A percentile compares a stretch with the other conserved stretches of the same genome.
Evolutionary conservation across 1,140 invertebrate genomes (phyloP).

Genomic region (Andricus grossulariae): DNA sequence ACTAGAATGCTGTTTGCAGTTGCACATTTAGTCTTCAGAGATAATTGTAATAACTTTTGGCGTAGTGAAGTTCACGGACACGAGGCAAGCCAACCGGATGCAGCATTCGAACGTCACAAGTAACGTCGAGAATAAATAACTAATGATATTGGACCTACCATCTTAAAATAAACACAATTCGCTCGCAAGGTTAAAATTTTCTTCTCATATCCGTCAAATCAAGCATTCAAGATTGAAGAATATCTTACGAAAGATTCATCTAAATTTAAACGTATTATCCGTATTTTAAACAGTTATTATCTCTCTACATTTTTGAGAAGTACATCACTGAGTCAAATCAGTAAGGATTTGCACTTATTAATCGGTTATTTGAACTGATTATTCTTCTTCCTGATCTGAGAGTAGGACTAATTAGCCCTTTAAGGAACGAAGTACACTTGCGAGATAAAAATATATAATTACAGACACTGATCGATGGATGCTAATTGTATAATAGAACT

Average conservation of each 20-base stretch:
- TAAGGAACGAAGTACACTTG: too few relatives aligned
- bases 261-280: too few relatives aligned
- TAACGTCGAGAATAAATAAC: conserved; percentile 22
- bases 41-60: conserved; percentile 24
- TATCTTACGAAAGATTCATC: background rate
- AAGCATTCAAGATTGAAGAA: background rate
- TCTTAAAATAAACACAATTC: background rate
- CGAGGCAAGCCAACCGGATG: conserved; percentile 10
- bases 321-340: too few relatives aligned
- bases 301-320: too few relatives aligned
- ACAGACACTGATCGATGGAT: too few relatives aligned
- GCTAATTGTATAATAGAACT: too few relatives aligned
- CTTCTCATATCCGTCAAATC: background rate
- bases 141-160: background rate
- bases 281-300: too few relatives aligned
- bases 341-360: too few relatives aligned
- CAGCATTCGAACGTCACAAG: background rate
- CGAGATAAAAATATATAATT: too few relatives aligned
- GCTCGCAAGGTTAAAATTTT: background rate
- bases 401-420: too few relatives aligned
- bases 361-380: too few relatives aligned
- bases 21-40: background rate
- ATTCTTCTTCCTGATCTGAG: too few relatives aligned
- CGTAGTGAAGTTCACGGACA: conserved; percentile 1
- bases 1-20: background rate